phyloP scores from a whole-genome alignment of 2,113 vertebrate genomes.

The Calyptommatus sinebrachiatus region DNA sequence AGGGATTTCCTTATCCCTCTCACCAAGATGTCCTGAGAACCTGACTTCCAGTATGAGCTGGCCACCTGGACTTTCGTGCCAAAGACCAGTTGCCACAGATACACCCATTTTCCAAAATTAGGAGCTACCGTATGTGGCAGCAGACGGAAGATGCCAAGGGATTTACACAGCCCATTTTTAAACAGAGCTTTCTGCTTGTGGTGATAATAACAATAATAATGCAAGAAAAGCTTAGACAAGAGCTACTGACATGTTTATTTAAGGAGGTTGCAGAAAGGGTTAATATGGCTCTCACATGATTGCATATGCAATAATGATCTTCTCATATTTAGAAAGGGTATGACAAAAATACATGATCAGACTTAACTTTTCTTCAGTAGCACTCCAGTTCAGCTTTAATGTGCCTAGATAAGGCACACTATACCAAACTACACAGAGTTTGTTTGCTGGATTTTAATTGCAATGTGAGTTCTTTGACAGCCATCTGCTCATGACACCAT shows the following conservation, averaged over 20 bases:
- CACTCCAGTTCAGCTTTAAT: conserved; percentile 15
- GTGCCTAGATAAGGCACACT: conserved; percentile 26
- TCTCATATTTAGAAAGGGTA: background rate
- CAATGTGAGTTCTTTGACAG: conserved; percentile 44
- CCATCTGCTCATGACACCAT: conserved; percentile 55
- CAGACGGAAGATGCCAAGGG: too few species aligned
- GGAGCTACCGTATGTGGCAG: too few species aligned
- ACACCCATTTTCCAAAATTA: too few species aligned
- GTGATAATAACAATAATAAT: too few species aligned
- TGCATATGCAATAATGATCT: background rate
- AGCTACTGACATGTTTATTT: background rate
- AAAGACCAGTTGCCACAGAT: too few species aligned
- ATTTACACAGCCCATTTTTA: too few species aligned
- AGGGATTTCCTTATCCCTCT: too few species aligned
- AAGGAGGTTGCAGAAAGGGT: background rate
- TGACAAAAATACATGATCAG: conserved; percentile 12
- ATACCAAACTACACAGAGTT: conserved; percentile 20
- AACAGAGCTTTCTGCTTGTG: too few species aligned
- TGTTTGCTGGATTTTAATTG: conserved; percentile 47
- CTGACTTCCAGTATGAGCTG: too few species aligned
- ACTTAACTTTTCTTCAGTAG: conserved; percentile 7
- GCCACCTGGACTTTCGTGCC: too few species aligned
- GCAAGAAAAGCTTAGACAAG: too few species aligned
- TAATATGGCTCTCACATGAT: background rate
- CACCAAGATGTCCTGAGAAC: too few species aligned